Evolutionary conservation across 2,113 vertebrate genomes (phyloP).

Genomic region (Tupaia chinensis): DNA sequence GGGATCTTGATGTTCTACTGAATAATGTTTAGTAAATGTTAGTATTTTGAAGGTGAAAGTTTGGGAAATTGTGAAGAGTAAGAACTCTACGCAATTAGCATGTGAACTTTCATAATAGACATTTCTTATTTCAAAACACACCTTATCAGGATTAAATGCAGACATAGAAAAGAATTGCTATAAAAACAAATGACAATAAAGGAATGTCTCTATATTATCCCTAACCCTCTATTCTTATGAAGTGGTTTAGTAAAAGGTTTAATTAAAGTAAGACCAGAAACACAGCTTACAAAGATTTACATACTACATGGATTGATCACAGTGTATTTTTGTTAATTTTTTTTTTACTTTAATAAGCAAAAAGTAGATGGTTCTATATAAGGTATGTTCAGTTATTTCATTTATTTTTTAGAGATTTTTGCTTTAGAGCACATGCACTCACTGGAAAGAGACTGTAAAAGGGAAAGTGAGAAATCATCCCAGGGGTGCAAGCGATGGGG

Average conservation of each 20-base stretch:
- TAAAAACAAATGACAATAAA: background rate
- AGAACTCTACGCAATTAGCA: background rate
- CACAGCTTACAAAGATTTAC: background rate
- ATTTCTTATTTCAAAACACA: constrained; percentile 25
- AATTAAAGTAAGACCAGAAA: background rate
- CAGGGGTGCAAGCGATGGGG: too few species aligned
- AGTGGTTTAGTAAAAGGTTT: background rate
- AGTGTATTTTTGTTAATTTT: background rate
- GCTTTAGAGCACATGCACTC: too few species aligned
- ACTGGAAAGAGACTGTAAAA: too few species aligned
- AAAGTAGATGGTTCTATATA: background rate
- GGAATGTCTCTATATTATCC: background rate
- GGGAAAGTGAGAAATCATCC: too few species aligned
- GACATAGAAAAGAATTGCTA: background rate
- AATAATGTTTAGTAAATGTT: background rate
- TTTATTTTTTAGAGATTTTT: background rate
- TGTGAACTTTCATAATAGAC: constrained; percentile 5
- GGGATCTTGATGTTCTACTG: background rate
- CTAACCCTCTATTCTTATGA: background rate
- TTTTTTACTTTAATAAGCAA: background rate
- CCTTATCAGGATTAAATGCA: background rate
- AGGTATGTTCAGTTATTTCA: background rate
- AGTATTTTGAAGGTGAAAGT: background rate
- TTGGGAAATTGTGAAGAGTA: background rate
- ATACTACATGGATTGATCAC: background rate